Percentiles rank a stretch among this genome's conserved stretches.
phyloP scores from a whole-genome alignment of 2,797 vertebrate species.

The Fundulus diaphanus region DNA sequence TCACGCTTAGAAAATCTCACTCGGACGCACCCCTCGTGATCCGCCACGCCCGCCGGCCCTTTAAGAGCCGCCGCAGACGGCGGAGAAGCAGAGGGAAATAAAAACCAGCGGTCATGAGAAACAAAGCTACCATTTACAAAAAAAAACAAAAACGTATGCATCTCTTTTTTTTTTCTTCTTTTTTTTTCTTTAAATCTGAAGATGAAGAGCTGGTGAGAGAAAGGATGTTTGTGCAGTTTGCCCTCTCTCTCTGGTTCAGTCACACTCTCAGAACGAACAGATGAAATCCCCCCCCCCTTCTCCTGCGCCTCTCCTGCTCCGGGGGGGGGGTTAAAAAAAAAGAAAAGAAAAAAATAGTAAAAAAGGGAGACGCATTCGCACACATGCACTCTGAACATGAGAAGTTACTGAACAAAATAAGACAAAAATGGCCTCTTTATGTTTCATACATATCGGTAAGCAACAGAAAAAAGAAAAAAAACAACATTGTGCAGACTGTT shows the following conservation, averaged over 20 bases:
- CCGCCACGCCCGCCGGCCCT: constrained; percentile 59
- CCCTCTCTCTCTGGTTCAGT: constrained; percentile 51
- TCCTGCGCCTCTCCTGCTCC: too few species aligned
- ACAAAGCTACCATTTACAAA: constrained; percentile 77
- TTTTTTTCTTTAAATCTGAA: constrained; percentile 61
- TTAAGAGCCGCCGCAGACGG: constrained; percentile 62
- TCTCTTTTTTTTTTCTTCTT: constrained; percentile 66
- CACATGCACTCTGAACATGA: constrained; percentile 57
- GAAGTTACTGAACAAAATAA: constrained; percentile 73
- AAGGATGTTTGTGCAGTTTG: constrained; percentile 85
- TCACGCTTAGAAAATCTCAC: constrained; percentile 37
- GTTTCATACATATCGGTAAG: constrained; percentile 83
- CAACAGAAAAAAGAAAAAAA: constrained; percentile 67
- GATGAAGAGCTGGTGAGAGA: constrained; percentile 83
- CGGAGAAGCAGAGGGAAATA: constrained; percentile 60
- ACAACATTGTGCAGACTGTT: constrained; percentile 83
- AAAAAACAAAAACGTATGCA: constrained; percentile 72
- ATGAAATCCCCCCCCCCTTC: constrained; percentile 50
- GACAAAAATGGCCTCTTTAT: constrained; percentile 82
- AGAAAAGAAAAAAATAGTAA: constrained; percentile 11
- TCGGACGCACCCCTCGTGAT: constrained; percentile 65
- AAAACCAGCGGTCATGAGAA: constrained; percentile 68
- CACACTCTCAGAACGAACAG: constrained; percentile 56
- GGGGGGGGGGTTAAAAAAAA: neutral
- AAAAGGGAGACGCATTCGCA: constrained; percentile 47